Conservation (phyloP, 2,888 invertebrate species). For the Xestia ashworthii region DNA sequence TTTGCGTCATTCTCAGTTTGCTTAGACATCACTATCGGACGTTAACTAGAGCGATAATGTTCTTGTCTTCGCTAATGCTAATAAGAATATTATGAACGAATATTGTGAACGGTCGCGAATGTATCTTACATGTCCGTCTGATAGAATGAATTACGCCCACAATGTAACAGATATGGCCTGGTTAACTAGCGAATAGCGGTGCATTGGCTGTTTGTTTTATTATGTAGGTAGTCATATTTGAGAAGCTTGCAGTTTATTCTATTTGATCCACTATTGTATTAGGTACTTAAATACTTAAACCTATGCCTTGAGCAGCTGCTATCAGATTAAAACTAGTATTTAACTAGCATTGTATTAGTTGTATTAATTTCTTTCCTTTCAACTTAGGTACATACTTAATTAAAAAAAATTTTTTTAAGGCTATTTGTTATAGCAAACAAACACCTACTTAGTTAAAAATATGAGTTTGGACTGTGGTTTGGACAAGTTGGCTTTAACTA, state of each 20-base stretch:
- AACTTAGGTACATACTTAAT: not conserved
- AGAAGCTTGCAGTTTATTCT: constrained; percentile 3
- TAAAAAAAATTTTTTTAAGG: not conserved
- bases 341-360: not conserved
- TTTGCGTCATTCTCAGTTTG: constrained; percentile 57
- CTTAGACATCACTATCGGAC: constrained; percentile 46
- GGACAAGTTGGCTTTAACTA: not conserved
- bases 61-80: constrained; percentile 43
- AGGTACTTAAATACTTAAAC: not conserved
- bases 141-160: constrained; percentile 53
- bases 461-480: not conserved
- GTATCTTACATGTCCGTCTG: constrained; percentile 7
- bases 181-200: constrained; percentile 24
- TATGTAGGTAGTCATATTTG: not conserved
- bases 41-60: constrained; percentile 56
- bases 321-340: not conserved
- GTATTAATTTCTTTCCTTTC: not conserved
- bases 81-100: constrained; percentile 28
- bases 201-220: constrained; percentile 28
- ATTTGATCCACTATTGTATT: not conserved
- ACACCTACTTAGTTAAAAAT: not conserved
- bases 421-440: not conserved
- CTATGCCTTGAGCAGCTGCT: not conserved
- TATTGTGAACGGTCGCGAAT: constrained; percentile 17
- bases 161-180: constrained; percentile 30